Base-by-base conservation (phyloP, 2,888 invertebrate genomes). In the Octonoba sinensis region DNA sequence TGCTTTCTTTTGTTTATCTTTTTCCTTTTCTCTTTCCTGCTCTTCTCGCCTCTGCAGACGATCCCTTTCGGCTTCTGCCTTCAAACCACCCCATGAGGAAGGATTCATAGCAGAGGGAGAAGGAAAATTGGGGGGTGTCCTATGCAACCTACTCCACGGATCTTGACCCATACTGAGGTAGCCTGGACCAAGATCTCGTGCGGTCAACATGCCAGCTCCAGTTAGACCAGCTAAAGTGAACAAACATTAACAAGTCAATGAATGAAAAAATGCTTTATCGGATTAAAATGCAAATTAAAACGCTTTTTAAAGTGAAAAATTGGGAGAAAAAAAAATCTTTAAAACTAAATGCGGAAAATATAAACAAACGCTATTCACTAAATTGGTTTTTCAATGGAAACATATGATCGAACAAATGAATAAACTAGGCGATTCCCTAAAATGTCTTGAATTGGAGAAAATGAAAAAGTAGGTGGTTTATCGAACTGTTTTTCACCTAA, bases 31-130 rank as follows among this genome's bases (percentile, higher is more conserved):
- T 87, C 88, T 20, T 59, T 85, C 84, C 74, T 88, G 87, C 54
- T 86, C 85, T 88, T 92, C 91, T 79, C 93, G 90, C 86, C 92
- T 90, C 65, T 87, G 92, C 92, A 44, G 91, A 89, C 84, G 56
- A 18, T 82, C 82, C 27, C 82, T 69, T 70, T 85, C 85, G 1
- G 85, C 85, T 64, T 85, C 85, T 8, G 85, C 85, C 65, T 85
- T 85, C 60, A 85, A 74, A 11, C 85, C 85, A 22, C 85, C 85
- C 85, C 85, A 84, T 0, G 82, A 64, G 15, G 84, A 51, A 1
- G 78, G 66, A 13, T 46, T 74, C 18, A 67, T 62, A 13, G 84
- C 24, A 4, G 83, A 75, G 15, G 77, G 76, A 1, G 83, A 70
- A 20, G 85, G 78, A 57, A 84, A 85, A 44, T 77, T 77, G 18